Evolutionary conservation across 1,140 invertebrate genomes (phyloP), one percentile per base, ranked within the genome.

Genomic region (Asbolus verrucosus): DNA sequence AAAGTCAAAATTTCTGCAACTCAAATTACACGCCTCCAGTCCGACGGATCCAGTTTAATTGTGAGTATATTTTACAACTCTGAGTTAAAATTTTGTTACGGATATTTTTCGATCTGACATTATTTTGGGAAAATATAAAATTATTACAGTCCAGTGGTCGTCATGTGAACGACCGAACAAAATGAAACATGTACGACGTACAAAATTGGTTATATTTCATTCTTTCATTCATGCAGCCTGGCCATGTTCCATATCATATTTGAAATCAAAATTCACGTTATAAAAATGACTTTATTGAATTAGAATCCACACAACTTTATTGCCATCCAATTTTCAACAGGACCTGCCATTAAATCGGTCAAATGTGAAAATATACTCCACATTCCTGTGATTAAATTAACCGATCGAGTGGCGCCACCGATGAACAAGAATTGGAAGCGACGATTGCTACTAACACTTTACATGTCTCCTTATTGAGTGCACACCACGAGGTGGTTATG

Each of bases 201-300:
- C 21, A n/a, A 27, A 27, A 54, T 54, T 27, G 46, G 21, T 27
- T 54, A 1, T 54, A 54, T 54, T 54, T 54, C 19, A 27, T 54
- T 54, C n/a, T n/a, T n/a, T n/a, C n/a, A n/a, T 36, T n/a, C 5
- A 5, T 4, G 33, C 33, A 36, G 8, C 16, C 16, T 27, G 9
- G 6, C 18, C 8, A 4, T 50, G 6, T 19, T 50, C 24, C 21
- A 27, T 27, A 27, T 30, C 2, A 31, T 27, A 54, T 27, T 27
- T 14, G 19, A n/a, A 27, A 24, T 54, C 2, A 54, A 54, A 54
- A 54, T 27, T 54, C 46, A 24, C 16, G 15, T 4, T 46, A 9
- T 27, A 27, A 13, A 27, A 54, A 9, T 24, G 46, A 54, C 16
- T 54, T 27, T 11, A 54, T 54, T 24, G n/a, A 54, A 54, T 54